A percentile compares a stretch with the other conserved stretches of the same genome.
Evolutionary conservation across 2,888 invertebrate species (phyloP).

Genomic region (Agonopterix heracliana): DNA sequence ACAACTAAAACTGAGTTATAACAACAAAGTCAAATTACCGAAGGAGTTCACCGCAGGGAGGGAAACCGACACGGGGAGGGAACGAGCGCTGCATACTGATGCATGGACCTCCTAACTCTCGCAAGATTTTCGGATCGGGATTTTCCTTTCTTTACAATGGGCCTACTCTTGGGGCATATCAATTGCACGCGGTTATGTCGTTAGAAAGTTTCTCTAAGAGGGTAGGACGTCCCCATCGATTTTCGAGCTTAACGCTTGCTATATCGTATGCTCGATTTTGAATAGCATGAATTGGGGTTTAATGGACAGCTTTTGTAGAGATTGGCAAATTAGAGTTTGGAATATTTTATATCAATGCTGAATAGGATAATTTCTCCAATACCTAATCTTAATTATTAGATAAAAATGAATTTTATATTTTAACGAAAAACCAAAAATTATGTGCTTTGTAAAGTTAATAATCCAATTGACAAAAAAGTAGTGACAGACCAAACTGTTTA

Average conservation of each 20-base stretch:
- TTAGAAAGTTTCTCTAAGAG: constrained; percentile 68
- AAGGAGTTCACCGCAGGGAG: constrained; percentile 68
- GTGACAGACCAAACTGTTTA: too few species aligned
- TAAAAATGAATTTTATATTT: too few species aligned
- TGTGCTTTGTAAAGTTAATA: too few species aligned
- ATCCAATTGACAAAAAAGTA: too few species aligned
- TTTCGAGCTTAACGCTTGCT: constrained; percentile 53
- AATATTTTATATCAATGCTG: too few species aligned
- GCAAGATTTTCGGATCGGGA: constrained; percentile 74
- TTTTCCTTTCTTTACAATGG: constrained; percentile 77
- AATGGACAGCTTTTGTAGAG: too few species aligned
- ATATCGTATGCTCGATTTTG: neutral
- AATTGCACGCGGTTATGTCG: constrained; percentile 77
- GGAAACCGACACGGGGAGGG: constrained; percentile 57
- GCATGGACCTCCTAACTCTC: constrained; percentile 62
- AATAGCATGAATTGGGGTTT: too few species aligned
- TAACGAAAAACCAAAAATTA: too few species aligned
- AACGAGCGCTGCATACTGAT: constrained; percentile 66
- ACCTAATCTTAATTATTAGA: too few species aligned
- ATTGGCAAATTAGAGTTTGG: too few species aligned
- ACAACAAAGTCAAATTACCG: constrained; percentile 75
- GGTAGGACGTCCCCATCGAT: constrained; percentile 59
- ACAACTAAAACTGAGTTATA: constrained; percentile 74
- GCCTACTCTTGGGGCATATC: constrained; percentile 75
- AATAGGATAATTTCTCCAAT: too few species aligned